These are phyloP conservation scores for Bungarus multicinctus DNA, from an alignment of 2,113 vertebrate species.

Conservation along the genomic window DNA sequence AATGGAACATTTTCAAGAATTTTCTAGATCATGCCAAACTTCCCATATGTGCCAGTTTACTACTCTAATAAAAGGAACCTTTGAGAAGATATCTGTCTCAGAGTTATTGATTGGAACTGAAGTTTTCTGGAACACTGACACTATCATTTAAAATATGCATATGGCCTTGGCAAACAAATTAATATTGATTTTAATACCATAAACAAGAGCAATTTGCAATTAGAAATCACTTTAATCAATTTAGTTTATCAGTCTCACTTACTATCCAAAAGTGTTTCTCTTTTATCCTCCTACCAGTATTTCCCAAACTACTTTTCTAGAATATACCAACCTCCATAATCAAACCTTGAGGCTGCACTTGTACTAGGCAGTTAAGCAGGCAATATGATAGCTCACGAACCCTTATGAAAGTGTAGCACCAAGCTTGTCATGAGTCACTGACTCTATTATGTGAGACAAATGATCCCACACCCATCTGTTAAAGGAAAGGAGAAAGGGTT, in stretches of 20 bases:
- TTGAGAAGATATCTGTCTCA: no score
- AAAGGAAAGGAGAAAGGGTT: not conserved
- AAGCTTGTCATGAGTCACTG: constrained; percentile 12
- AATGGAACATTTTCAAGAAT: not conserved
- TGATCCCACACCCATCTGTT: constrained; percentile 29
- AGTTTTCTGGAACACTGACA: no score
- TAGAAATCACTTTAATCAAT: not conserved
- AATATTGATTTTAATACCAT: not conserved
- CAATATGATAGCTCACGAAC: not conserved
- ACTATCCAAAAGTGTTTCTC: not conserved
- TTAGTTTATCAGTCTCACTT: not conserved
- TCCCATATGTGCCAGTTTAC: no score
- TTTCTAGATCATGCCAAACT: not conserved
- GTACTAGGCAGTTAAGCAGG: not conserved
- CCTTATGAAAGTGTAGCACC: constrained; percentile 12
- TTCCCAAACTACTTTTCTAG: not conserved
- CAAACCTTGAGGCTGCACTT: not conserved
- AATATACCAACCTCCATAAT: not conserved
- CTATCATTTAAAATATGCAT: not conserved
- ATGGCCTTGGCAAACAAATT: not conserved
- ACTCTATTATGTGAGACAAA: constrained; percentile 9
- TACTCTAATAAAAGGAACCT: no score
- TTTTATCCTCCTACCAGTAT: not conserved
- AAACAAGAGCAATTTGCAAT: not conserved
- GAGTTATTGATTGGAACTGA: no score